Base-by-base conservation (phyloP, 2,888 invertebrate genomes). In the Tuta absoluta region DNA sequence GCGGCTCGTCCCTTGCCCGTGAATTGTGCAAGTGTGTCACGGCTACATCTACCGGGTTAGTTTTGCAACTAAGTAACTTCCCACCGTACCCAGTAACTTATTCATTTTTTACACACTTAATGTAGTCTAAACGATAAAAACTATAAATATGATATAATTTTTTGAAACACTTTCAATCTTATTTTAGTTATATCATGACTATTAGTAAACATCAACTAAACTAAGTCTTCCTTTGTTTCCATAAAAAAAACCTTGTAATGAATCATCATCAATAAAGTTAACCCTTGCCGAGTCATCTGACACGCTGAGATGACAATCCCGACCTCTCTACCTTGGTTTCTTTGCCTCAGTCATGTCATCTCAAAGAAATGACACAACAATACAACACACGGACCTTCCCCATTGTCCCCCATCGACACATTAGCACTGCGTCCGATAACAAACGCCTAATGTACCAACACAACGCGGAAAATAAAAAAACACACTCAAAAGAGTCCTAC, bases 371-470 rank as follows among this genome's bases (percentile, higher is more conserved):
- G 72, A 69, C 72, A 69, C 69, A 69, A 70, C 73, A 75, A 73
- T 71, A 62, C 62, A 21, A 62, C 53, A 38, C 38, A 38, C 37
- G 17, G 24, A 23, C 10, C 48, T 33, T 7, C 7, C 33, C 45
- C 7, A 28, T 33, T 45, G 69, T 69, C 14, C 23, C 11, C 72
- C 74, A 70, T 77, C 73, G 71, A 72, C 81, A 81, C 83, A 80
- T 82, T 80, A 82, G 79, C 82, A 80, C 77, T 75, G 73, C 74
- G 38, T 79, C 82, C 76, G 80, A 81, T 82, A 80, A 75, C 75
- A 67, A 49, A 77, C 81, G 80, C 75, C 80, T 85, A 85, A 84
- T 84, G 84, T 79, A 79, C 79, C 81, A 75, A 80, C 75, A 81
- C 80, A 76, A 74, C 73, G 73, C 69, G 68, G 68, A 70, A 69